phyloP scores from a whole-genome alignment of 2,113 vertebrate species.

The Geothlypis trichas region DNA sequence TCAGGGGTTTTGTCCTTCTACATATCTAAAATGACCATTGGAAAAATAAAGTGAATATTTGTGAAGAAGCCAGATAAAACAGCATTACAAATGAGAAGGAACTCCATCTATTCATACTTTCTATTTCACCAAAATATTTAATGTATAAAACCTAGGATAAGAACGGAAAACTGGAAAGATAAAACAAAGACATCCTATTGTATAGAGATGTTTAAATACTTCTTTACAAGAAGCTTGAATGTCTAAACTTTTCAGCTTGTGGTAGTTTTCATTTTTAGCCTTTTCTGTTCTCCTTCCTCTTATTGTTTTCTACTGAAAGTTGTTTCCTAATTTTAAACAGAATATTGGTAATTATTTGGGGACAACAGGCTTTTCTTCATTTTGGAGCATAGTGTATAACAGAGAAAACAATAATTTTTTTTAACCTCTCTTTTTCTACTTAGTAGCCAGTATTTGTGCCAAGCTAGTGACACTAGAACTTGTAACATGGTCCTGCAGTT shows the following conservation, averaged over 20 bases:
- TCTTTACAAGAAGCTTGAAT: not conserved
- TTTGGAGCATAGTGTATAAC: not conserved
- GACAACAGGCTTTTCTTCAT: not conserved
- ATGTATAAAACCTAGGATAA: not conserved
- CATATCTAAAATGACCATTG: not conserved
- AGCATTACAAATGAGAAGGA: not conserved
- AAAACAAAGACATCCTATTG: not conserved
- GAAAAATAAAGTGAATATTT: not conserved
- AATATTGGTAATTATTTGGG: not conserved
- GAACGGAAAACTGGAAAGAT: not conserved
- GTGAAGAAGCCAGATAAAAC: not conserved
- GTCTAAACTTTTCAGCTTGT: not conserved
- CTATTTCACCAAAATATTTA: not conserved
- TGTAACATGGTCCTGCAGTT: not conserved
- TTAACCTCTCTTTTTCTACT: not conserved
- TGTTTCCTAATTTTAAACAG: not conserved
- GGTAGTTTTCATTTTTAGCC: not conserved
- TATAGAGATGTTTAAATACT: not conserved
- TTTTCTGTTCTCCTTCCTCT: not conserved
- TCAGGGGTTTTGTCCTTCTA: not conserved
- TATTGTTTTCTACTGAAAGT: not conserved
- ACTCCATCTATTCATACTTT: not conserved
- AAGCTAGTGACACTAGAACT: not conserved
- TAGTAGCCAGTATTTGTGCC: slow-evolving; percentile 8
- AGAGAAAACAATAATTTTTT: slow-evolving; percentile 28